Evolutionary conservation across 1,140 invertebrate species (phyloP), one percentile per base, ranked within the genome.

Genomic region (Heliconius eleuchia): DNA sequence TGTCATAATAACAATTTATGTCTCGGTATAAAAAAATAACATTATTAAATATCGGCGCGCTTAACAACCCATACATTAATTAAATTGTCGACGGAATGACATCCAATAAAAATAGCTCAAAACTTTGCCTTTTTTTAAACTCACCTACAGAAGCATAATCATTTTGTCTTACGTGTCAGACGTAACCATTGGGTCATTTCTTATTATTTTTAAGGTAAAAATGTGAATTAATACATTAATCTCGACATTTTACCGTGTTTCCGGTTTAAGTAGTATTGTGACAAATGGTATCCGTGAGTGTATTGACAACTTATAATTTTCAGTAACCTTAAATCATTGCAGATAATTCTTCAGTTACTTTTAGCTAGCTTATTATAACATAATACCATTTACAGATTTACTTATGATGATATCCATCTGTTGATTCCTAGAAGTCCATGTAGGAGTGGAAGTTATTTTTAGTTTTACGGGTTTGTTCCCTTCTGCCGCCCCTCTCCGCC

Each of bases 391-490:
- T 19, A 76, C 60, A 46, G 2, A 27, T 70, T 76, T 66, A 46
- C 39, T 74, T 80, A 73, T 52, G 74, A 72, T 72, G 37, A 46
- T 60, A 74, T 80, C 76, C 75, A 77, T 80, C 79, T 80, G 75
- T 80, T 77, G 80, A 76, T 81, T 81, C 77, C 66, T 78, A 81
- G 80, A 81, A 76, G 74, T 55, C 77, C 60, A 74, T 77, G 76
- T 75, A 86, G 81, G 66, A 39, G 80, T 73, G 85, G 83, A 77
- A 85, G 85, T 86, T 91, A 91, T 92, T 91, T 92, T 91, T 92
- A 89, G 87, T 87, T 93, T 93, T 91, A 93, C 88, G 89, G 81
- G 90, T 91, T 90, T 88, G 85, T 90, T 87, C 88, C 87, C 87
- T 86, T 80, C 72, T 77, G 78, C 84, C 80, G 79, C 74, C 57